phyloP scores from a whole-genome alignment of 1,140 invertebrate genomes.

The Zaprionus ornatus region DNA sequence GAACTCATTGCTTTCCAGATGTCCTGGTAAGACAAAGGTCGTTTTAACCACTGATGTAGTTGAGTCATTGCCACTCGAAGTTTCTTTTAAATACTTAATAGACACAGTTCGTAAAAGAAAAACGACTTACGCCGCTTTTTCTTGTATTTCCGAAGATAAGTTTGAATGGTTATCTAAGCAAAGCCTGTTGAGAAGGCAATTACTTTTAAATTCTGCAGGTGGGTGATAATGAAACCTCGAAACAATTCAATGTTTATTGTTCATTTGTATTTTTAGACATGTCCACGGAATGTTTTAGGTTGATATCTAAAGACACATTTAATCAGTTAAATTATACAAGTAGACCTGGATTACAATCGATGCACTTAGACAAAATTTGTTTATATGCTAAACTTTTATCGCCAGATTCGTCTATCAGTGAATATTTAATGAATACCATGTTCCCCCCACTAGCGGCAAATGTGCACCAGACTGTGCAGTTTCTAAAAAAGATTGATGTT shows the following conservation, averaged over 20 bases:
- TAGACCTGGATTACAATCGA: constrained; percentile 44
- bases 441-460: constrained; percentile 89
- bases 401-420: constrained; percentile 55
- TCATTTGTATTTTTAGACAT: background rate
- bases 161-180: constrained; percentile 69
- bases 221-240: background rate
- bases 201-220: constrained; percentile 15
- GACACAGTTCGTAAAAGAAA: constrained; percentile 55
- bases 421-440: constrained; percentile 65
- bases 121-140: constrained; percentile 34
- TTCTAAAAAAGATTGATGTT: constrained; percentile 94
- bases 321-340: constrained; percentile 28
- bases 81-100: constrained; percentile 66
- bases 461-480: constrained; percentile 90
- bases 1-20: constrained; percentile 22
- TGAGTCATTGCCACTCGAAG: constrained; percentile 50
- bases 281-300: constrained; percentile 58
- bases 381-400: constrained; percentile 62
- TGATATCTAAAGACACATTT: constrained; percentile 46
- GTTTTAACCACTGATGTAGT: constrained; percentile 67
- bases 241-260: background rate
- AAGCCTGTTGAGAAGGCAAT: constrained; percentile 41
- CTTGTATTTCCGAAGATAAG: constrained; percentile 36
- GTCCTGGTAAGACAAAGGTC: constrained; percentile 40
- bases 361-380: constrained; percentile 69